These are phyloP conservation scores for Pardosa pseudoannulata DNA, from an alignment of 2,888 invertebrate genomes.

Conservation along the genomic window DNA sequence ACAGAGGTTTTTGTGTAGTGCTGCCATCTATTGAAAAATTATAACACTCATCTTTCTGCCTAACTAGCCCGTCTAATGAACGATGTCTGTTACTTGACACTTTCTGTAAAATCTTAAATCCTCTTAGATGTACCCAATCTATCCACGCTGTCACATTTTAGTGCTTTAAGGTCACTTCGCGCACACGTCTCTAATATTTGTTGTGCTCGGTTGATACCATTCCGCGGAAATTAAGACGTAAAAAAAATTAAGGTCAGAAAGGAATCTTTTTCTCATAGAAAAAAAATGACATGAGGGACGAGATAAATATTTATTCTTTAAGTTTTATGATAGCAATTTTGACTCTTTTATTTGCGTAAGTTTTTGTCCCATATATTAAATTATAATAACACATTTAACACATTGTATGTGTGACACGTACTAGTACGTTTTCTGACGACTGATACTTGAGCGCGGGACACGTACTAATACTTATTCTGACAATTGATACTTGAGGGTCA, in stretches of 20 bases:
- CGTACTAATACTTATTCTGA: no score
- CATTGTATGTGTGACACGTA: no score
- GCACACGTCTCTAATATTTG: background rate
- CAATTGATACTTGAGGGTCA: no score
- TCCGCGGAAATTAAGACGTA: background rate
- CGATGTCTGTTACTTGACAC: background rate
- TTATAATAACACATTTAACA: no score
- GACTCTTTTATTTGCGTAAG: no score
- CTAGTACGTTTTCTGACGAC: no score
- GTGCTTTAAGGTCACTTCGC: background rate
- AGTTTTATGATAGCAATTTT: background rate
- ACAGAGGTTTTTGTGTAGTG: background rate
- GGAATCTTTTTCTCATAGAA: background rate
- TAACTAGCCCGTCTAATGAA: background rate
- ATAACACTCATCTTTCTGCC: background rate
- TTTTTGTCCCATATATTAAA: no score
- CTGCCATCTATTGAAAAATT: conserved; percentile 1
- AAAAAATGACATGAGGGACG: background rate
- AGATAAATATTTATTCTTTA: background rate
- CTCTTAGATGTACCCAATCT: background rate
- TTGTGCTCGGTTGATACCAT: background rate
- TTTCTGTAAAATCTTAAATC: background rate
- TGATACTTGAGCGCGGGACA: no score
- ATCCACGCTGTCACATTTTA: conserved; percentile 1
- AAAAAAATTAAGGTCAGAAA: background rate